Conservation (phyloP, 2,888 invertebrate species). For the Pachymerium ferrugineum region DNA sequence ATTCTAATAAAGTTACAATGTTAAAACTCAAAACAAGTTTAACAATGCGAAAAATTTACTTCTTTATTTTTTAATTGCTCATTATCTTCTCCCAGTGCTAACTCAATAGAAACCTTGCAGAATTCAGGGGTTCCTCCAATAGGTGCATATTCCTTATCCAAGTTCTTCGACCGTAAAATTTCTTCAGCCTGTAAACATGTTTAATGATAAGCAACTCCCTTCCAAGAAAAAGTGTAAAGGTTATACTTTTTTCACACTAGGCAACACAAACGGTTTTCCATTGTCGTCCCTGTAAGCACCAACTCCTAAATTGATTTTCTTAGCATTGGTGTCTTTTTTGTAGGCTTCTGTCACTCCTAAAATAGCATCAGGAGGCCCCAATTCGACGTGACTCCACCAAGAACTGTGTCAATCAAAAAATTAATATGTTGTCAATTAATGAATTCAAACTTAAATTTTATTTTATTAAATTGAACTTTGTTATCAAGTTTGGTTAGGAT, state of each 20-base stretch:
- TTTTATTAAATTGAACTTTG: too few relatives aligned
- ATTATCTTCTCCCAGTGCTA: constrained; percentile 81
- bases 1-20: constrained; percentile 51
- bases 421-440: too few relatives aligned
- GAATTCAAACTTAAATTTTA: too few relatives aligned
- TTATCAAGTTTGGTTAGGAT: too few relatives aligned
- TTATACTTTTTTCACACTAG: constrained; percentile 61
- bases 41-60: constrained; percentile 54
- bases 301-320: constrained; percentile 93
- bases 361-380: constrained; percentile 98
- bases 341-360: constrained; percentile 95
- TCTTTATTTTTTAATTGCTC: constrained; percentile 61
- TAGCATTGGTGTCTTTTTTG: constrained; percentile 79
- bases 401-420: constrained; percentile 54
- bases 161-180: constrained; percentile 57
- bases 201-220: background rate
- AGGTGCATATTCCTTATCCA: constrained; percentile 93
- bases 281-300: constrained; percentile 97
- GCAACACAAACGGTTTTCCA: constrained; percentile 91
- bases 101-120: constrained; percentile 71
- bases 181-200: constrained; percentile 67
- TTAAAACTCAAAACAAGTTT: constrained; percentile 1
- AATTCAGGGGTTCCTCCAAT: constrained; percentile 83
- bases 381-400: constrained; percentile 81
- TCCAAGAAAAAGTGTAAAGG: background rate